These are phyloP conservation scores for Tachypleus tridentatus DNA, from an alignment of 1,140 invertebrate species.

Conservation along the genomic window DNA sequence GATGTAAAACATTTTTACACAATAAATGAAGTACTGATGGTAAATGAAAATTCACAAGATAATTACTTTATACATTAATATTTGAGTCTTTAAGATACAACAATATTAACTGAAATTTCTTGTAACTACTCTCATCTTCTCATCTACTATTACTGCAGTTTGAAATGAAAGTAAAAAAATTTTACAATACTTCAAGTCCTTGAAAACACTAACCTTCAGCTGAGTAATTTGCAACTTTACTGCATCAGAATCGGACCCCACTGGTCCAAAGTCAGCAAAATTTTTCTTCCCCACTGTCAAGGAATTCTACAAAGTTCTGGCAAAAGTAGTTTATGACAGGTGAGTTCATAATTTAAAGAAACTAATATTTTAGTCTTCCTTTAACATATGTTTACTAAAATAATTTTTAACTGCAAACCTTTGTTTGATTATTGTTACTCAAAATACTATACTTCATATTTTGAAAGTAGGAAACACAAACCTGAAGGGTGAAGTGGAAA, in stretches of 20 bases:
- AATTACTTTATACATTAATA: no score
- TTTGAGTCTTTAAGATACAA: background rate
- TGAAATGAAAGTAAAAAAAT: no score
- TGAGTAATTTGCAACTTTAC: conserved; percentile 90
- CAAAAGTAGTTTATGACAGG: background rate
- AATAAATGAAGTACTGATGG: no score
- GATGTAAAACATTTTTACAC: no score
- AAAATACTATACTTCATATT: no score
- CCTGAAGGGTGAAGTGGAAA: conserved; percentile 85
- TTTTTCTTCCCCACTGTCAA: conserved; percentile 76
- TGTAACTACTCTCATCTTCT: background rate
- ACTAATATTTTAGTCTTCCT: background rate
- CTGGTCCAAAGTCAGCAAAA: conserved; percentile 63
- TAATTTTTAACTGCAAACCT: no score
- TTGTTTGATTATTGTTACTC: no score
- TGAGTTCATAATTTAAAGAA: no score
- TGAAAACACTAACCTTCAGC: conserved; percentile 44
- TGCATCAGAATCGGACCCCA: conserved; percentile 84
- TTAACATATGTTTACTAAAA: background rate
- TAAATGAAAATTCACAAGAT: no score
- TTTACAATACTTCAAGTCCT: no score
- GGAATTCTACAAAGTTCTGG: conserved; percentile 69
- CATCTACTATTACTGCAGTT: no score
- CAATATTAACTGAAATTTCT: background rate
- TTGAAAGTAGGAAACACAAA: background rate